Evolutionary conservation across 1,140 invertebrate species (phyloP).

Genomic region (Reticulitermes speratus): DNA sequence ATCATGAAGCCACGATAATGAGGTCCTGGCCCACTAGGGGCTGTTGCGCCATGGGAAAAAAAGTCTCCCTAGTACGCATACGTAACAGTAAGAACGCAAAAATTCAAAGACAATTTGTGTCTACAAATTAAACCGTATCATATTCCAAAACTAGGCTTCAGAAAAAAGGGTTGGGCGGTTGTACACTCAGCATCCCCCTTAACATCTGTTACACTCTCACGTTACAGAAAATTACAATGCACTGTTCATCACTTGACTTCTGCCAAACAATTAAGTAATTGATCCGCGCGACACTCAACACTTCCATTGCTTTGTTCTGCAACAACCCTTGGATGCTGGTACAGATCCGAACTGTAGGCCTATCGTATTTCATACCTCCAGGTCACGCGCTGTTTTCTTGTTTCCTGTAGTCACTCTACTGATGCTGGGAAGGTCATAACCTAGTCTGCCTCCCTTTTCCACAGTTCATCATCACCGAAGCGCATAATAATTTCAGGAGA

Average conservation of each 20-base stretch:
- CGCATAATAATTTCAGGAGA: neutral
- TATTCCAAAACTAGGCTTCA: neutral
- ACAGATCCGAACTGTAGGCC: neutral
- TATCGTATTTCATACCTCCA: neutral
- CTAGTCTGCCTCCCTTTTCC: neutral
- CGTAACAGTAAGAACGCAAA: no score
- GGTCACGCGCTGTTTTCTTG: neutral
- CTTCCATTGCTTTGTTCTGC: neutral
- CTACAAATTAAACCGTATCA: neutral
- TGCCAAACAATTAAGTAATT: neutral
- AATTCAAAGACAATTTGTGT: no score
- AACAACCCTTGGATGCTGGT: neutral
- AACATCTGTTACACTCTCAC: neutral
- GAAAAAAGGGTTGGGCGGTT: neutral
- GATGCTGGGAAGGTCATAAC: neutral
- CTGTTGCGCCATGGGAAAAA: no score
- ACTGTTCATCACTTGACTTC: slow-evolving; percentile 10
- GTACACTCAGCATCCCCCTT: neutral
- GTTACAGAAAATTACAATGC: neutral
- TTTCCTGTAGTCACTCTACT: neutral
- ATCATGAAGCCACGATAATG: no score
- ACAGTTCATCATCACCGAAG: neutral
- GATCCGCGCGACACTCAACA: neutral
- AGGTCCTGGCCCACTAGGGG: no score
- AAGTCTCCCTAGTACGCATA: no score